Evolutionary conservation across 1,140 invertebrate genomes (phyloP), one percentile per base, ranked within the genome.

Genomic region (Whitmania pigra): DNA sequence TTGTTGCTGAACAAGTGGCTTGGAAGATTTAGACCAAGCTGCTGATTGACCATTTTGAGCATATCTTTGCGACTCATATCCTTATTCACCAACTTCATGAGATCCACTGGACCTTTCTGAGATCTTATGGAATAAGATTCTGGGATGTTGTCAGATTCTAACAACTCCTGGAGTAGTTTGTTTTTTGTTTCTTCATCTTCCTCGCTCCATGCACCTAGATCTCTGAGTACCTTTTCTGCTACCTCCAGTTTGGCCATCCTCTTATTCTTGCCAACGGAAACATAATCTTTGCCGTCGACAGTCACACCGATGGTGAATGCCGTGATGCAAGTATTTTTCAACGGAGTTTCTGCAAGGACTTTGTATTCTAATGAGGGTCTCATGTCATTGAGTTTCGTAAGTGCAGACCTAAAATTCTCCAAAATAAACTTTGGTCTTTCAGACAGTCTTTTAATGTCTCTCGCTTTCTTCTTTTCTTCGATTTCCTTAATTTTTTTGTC

Each of bases 391-490:
- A 70, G 53, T 49, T 70, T 70, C 3, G 69, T 27, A 53, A 70
- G 36, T 25, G 69, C 69, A 25, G 69, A 49, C n/a, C 49, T 70
- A 49, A 25, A 53, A 11, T 22, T 49, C 11, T 25, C 49, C 13
- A 53, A 36, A n/a, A 53, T 2, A 22, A 25, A 36, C 53, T 53
- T 70, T 53, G 69, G 49, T 53, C 22, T 70, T n/a, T 70, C 72
- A 72, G 49, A 43, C 60, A 69, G 71, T 73, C 66, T 49, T 49
- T 22, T 72, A 69, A 55, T 40, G 15, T 70, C 69, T 70, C 53
- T 40, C 2, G 25, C 40, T 40, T 22, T 36, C 53, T 53, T 70
- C n/a, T 54, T 70, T n/a, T 49, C 49, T 22, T 70, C 53, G 13
- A 70, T 20, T 70, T 70, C 69, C 53, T 53, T 25, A 2, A 49